A percentile compares a stretch with the other conserved stretches of the same genome.
Evolutionary conservation across 2,888 invertebrate genomes (phyloP).

Genomic region (Drosophila pegasa): DNA sequence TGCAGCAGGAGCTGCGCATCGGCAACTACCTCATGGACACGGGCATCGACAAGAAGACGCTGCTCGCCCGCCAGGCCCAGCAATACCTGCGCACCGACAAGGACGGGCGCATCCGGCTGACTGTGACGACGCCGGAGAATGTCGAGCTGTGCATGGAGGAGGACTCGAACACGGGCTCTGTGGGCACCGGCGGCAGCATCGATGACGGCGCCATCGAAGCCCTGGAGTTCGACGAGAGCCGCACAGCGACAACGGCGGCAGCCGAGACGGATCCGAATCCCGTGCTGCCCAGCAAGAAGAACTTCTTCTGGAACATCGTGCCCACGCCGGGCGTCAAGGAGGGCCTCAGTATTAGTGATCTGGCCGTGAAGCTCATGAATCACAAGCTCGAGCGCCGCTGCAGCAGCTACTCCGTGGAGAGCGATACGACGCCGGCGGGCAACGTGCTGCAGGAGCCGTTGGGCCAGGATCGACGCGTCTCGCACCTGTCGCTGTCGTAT

Average conservation of each 20-base stretch:
- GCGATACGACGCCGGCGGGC: conserved; percentile 20
- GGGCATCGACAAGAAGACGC: conserved; percentile 82
- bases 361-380: conserved; percentile 71
- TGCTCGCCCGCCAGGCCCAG: conserved; percentile 67
- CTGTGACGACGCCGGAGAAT: conserved; percentile 84
- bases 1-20: conserved; percentile 84
- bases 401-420: conserved; percentile 71
- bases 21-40: conserved; percentile 84
- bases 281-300: conserved; percentile 55
- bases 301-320: conserved; percentile 82
- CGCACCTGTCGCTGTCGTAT: conserved; percentile 83
- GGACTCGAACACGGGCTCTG: conserved; percentile 63
- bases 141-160: conserved; percentile 82
- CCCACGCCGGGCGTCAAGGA: conserved; percentile 79
- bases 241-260: conserved; percentile 32
- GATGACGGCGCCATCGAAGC: conserved; percentile 82
- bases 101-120: conserved; percentile 80
- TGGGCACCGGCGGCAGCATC: conserved; percentile 58
- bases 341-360: conserved; percentile 80
- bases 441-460: conserved; percentile 37
- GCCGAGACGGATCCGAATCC: conserved; percentile 31
- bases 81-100: conserved; percentile 58
- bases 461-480: conserved; percentile 60
- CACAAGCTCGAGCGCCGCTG: conserved; percentile 72
- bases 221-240: conserved; percentile 76